These are phyloP conservation scores for Hippocampus barbouri DNA, from an alignment of 2,113 vertebrate genomes.

Conservation along the genomic window DNA sequence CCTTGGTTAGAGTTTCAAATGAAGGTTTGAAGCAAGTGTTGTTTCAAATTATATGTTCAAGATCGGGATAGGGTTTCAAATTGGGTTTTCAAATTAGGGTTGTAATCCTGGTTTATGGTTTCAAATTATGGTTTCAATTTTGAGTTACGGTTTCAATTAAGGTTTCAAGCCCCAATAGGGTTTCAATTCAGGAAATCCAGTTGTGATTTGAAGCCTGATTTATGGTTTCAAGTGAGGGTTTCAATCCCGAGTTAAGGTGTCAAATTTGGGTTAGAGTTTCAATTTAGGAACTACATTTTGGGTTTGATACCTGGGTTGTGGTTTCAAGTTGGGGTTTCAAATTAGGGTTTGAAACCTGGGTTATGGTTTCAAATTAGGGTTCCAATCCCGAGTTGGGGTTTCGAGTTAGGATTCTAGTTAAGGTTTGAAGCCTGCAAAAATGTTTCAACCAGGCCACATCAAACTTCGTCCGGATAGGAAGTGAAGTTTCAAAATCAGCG, in stretches of 20 bases:
- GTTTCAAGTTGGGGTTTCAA: too few relatives aligned
- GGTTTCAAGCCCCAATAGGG: neutral
- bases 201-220: neutral
- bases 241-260: neutral
- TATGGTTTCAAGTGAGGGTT: neutral
- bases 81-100: neutral
- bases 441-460: neutral
- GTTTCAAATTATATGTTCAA: too few relatives aligned
- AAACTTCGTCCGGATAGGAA: neutral
- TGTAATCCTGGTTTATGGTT: neutral
- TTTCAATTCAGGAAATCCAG: too few relatives aligned
- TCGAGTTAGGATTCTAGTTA: neutral
- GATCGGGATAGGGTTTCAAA: too few relatives aligned
- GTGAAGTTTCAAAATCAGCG: neutral
- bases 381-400: neutral
- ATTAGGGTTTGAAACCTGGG: neutral
- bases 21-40: too few relatives aligned
- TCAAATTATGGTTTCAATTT: neutral
- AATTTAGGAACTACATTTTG: too few relatives aligned
- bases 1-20: too few relatives aligned
- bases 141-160: neutral
- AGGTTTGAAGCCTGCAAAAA: neutral
- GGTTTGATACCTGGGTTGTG: too few relatives aligned
- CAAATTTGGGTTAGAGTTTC: neutral
- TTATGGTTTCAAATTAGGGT: neutral